phyloP scores from a whole-genome alignment of 1,140 invertebrate species.

The Drosophila subpulchrella region DNA sequence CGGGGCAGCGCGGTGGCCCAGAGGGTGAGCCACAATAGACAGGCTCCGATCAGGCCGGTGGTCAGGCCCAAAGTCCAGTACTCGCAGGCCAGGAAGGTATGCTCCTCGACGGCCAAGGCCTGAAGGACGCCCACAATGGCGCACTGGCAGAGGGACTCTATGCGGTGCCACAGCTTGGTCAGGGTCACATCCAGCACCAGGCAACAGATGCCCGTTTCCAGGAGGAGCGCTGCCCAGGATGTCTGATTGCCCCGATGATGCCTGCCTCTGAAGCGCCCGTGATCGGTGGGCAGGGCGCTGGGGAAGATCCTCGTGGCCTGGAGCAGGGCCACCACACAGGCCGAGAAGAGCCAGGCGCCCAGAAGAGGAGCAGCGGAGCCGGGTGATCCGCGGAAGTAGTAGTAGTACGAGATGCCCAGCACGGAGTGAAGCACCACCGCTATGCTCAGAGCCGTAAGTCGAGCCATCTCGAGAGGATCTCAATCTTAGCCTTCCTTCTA shows the following conservation, averaged over 20 bases:
- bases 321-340: slow-evolving; percentile 52
- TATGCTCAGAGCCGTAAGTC: slow-evolving; percentile 44
- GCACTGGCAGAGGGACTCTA: slow-evolving; percentile 55
- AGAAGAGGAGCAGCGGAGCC: slow-evolving; percentile 41
- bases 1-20: slow-evolving; percentile 48
- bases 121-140: slow-evolving; percentile 59
- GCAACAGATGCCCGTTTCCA: slow-evolving; percentile 58
- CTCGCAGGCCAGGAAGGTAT: slow-evolving; percentile 46
- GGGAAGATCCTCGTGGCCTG: slow-evolving; percentile 51
- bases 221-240: slow-evolving; percentile 19
- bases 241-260: background rate
- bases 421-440: slow-evolving; percentile 62
- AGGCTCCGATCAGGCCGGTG: slow-evolving; percentile 54
- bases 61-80: slow-evolving; percentile 52
- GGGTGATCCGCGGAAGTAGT: slow-evolving; percentile 50
- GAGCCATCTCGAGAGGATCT: slow-evolving; percentile 31
- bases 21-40: slow-evolving; percentile 62
- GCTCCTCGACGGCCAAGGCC: slow-evolving; percentile 37
- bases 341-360: slow-evolving; percentile 65
- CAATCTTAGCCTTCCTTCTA: background rate
- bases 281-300: background rate
- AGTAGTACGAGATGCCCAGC: slow-evolving; percentile 66
- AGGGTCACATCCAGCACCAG: slow-evolving; percentile 55
- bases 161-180: slow-evolving; percentile 63
- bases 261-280: slow-evolving; percentile 10